Conservation (phyloP, 2,113 vertebrate species). For the Thinocorus orbignyianus region DNA sequence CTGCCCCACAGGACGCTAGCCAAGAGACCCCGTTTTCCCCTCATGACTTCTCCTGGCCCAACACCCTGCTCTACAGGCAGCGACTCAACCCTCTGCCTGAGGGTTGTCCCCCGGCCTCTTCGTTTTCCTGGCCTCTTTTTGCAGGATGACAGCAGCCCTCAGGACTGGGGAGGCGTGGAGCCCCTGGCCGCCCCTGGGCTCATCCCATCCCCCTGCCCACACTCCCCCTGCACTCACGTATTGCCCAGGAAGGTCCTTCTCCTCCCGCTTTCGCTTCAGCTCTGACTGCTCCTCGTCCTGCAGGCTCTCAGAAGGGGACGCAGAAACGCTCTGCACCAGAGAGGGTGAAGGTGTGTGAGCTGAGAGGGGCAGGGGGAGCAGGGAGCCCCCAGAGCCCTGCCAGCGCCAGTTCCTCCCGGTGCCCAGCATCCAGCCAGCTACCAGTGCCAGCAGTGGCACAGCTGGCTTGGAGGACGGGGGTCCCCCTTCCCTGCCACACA, state of each 20-base stretch:
- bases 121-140: accelerated
- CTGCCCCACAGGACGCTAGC: neutral
- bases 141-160: neutral
- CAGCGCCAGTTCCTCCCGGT: accelerated
- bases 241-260: neutral
- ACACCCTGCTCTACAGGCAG: neutral
- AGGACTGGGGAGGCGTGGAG: neutral
- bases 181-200: neutral
- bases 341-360: neutral
- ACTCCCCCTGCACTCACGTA: neutral
- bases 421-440: neutral
- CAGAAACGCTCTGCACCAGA: conserved; percentile 57
- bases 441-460: no score
- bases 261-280: neutral
- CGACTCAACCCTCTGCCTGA: accelerated
- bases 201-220: accelerated
- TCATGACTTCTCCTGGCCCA: neutral
- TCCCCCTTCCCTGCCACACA: no score
- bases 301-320: conserved; percentile 63
- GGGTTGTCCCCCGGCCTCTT: neutral
- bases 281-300: conserved; percentile 23
- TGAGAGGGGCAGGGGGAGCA: accelerated
- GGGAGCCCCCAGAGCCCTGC: neutral
- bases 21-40: neutral
- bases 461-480: neutral